Evolutionary conservation across 2,888 invertebrate species (phyloP).

Genomic region (Leptopterna dolabrata): DNA sequence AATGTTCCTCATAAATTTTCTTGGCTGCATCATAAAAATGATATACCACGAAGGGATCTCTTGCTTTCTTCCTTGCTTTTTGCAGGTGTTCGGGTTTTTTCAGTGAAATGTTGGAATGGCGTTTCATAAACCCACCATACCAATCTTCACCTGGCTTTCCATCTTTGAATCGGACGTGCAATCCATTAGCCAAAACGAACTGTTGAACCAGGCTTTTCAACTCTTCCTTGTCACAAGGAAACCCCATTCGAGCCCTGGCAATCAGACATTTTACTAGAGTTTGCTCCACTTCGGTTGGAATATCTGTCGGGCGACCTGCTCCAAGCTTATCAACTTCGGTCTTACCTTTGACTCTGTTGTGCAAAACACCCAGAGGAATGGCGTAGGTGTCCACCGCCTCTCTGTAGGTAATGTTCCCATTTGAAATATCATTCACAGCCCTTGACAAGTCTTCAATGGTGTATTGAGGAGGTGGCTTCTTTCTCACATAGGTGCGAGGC

Average conservation of each 20-base stretch:
- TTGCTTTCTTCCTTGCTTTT: constrained; percentile 61
- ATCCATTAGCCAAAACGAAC: constrained; percentile 16
- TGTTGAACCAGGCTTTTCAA: constrained; percentile 60
- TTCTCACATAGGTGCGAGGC: background rate
- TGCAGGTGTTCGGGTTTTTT: no score
- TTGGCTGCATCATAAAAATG: constrained; percentile 62
- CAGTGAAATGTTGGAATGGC: constrained; percentile 60
- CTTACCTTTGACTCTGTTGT: background rate
- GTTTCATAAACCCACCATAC: constrained; percentile 55
- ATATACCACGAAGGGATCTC: constrained; percentile 63
- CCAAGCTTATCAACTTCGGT: background rate
- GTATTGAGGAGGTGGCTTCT: background rate
- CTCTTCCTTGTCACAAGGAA: constrained; percentile 62
- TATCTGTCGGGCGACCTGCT: background rate
- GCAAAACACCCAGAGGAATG: background rate
- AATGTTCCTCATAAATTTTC: constrained; percentile 51
- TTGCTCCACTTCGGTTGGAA: background rate
- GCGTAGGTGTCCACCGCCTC: background rate
- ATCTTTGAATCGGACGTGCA: constrained; percentile 55
- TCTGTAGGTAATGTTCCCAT: background rate
- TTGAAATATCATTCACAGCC: constrained; percentile 2
- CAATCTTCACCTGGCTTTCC: constrained; percentile 62
- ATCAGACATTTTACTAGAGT: constrained; percentile 59
- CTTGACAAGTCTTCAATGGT: background rate
- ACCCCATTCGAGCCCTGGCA: constrained; percentile 61